Conservation (phyloP, 2,888 invertebrate species). For the Tiliacea aurago region DNA sequence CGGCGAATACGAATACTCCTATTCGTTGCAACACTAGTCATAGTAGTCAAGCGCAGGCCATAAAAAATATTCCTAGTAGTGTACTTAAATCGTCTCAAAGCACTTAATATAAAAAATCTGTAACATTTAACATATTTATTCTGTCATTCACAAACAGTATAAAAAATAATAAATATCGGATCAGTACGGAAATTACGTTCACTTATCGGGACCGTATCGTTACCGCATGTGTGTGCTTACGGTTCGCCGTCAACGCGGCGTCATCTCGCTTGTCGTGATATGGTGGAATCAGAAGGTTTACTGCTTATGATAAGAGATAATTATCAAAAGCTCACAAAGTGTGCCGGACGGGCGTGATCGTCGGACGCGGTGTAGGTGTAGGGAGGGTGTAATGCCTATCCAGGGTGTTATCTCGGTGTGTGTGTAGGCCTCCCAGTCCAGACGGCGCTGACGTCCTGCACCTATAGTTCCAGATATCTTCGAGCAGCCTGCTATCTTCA, state of each 20-base stretch:
- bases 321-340: too few species aligned
- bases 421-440: too few species aligned
- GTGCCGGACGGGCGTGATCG: too few species aligned
- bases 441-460: too few species aligned
- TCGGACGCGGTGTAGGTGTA: too few species aligned
- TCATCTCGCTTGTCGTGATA: conserved; percentile 28
- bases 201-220: conserved; percentile 64
- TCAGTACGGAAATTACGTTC: conserved; percentile 63
- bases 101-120: conserved; percentile 13
- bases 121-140: conserved; percentile 34
- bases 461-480: too few species aligned
- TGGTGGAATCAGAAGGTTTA: conserved; percentile 27
- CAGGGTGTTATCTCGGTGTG: too few species aligned
- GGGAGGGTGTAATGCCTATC: too few species aligned
- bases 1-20: too few species aligned
- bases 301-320: not conserved
- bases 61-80: not conserved
- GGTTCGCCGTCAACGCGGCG: conserved; percentile 56
- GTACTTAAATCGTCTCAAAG: not conserved
- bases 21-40: too few species aligned
- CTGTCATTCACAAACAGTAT: conserved; percentile 42
- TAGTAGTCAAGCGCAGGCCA: too few species aligned
- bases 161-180: conserved; percentile 60
- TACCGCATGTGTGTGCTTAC: conserved; percentile 59
- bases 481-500: too few species aligned